Evolutionary conservation across 2,113 vertebrate genomes (phyloP), one percentile per base, ranked within the genome.

Genomic region (Callospermophilus lateralis): DNA sequence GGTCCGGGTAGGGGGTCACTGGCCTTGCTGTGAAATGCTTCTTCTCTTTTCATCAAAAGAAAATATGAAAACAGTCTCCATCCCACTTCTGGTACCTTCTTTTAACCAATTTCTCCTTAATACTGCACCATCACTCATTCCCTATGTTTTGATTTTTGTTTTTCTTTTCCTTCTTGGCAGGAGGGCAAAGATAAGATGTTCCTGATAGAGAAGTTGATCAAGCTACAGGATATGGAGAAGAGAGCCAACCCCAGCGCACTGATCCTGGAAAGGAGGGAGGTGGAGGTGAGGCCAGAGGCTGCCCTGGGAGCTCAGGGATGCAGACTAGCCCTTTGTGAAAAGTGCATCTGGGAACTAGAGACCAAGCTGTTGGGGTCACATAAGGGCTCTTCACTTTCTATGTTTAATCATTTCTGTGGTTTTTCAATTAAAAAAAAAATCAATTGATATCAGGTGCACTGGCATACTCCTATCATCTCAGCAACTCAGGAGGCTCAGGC

Each of bases 151-250:
- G 37, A 6, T 61, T 74, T 30, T n/a, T 37, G 3, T 11, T 72
- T 70, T 85, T 93, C 15, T 90, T 86, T 94, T 95, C 24, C 32
- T 93, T 85, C 80, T 96, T 91, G 84, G 24, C 93, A 99, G 99
- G 99, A 98, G 98, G 99, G 99, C 80, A 98, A 99, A 96, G 99
- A 99, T 97, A 99, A 99, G 96, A 88, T 89, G 3, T 99, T 99
- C 98, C 98, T 99, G 93, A 97, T 99, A 61, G 96, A 98, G 20
- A 99, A 98, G 93, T 93, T 99, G 7, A 84, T 68, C 67, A 79
- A 28, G 19, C 76, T 98, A 13, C 99, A 99, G 95, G 99, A 97
- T 19, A 24, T 48, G 4, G 97, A 97, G 78, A 97, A 86, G 90
- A 94, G 95, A 79, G 5, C 0, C 10, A 97, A 63, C 0, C 11